phyloP scores from a whole-genome alignment of 2,113 vertebrate genomes.

The Geothlypis trichas region DNA sequence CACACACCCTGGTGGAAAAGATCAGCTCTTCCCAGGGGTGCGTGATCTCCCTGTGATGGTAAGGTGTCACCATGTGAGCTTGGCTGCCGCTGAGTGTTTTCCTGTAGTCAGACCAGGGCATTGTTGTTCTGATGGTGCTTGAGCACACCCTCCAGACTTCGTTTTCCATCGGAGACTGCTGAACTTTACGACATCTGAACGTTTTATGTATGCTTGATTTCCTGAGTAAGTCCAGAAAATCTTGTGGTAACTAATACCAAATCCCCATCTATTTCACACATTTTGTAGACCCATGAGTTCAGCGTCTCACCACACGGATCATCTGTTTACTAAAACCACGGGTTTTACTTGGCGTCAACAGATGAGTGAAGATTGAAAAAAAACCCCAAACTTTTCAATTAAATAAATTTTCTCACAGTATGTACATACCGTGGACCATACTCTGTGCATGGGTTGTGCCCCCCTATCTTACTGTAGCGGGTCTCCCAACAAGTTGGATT shows the following conservation, averaged over 20 bases:
- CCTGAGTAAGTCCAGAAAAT: background rate
- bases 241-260: background rate
- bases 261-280: background rate
- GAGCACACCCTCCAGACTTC: background rate
- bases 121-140: background rate
- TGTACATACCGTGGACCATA: background rate
- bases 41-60: background rate
- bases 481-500: background rate
- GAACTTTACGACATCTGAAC: background rate
- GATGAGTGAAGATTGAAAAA: background rate
- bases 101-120: no score
- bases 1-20: background rate
- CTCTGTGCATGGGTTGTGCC: background rate
- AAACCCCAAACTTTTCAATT: background rate
- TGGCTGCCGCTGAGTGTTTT: fast-evolving
- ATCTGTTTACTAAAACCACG: background rate
- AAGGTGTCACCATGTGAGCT: background rate
- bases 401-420: background rate
- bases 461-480: background rate
- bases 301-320: background rate
- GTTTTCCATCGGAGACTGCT: background rate
- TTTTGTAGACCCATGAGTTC: background rate
- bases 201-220: background rate
- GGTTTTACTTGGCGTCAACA: background rate
- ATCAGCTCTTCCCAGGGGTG: background rate